These are phyloP conservation scores for Clamator glandarius DNA, from an alignment of 2,797 vertebrate genomes.

Conservation along the genomic window DNA sequence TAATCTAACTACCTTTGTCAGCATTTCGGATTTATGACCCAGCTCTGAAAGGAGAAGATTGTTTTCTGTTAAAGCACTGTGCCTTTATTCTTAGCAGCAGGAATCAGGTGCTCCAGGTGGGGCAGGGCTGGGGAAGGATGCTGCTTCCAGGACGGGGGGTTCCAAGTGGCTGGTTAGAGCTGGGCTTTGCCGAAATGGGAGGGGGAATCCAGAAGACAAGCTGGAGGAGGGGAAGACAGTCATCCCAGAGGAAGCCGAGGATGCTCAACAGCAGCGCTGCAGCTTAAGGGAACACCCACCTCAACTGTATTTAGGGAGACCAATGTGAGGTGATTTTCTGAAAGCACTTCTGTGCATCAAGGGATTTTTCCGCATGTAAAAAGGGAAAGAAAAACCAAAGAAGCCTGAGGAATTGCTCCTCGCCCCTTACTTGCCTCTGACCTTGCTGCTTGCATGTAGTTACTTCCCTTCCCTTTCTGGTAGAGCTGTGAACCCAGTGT, in stretches of 20 bases:
- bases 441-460: background rate
- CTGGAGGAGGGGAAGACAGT: background rate
- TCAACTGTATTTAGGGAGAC: background rate
- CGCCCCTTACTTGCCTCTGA: background rate
- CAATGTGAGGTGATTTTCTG: rapidly evolving
- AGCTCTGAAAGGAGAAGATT: conserved; percentile 12
- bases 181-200: background rate
- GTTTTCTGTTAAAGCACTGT: background rate
- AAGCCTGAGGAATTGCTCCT: background rate
- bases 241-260: background rate
- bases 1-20: conserved; percentile 15
- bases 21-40: background rate
- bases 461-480: background rate
- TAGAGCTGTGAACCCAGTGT: background rate
- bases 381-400: background rate
- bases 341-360: background rate
- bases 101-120: background rate
- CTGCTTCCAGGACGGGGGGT: background rate
- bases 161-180: background rate
- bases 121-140: background rate
- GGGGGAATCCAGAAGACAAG: rapidly evolving
- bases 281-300: background rate
- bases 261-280: background rate
- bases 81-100: background rate
- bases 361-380: background rate